Evolutionary conservation across 2,888 invertebrate genomes (phyloP).

Genomic region (Heliconius ethilla): DNA sequence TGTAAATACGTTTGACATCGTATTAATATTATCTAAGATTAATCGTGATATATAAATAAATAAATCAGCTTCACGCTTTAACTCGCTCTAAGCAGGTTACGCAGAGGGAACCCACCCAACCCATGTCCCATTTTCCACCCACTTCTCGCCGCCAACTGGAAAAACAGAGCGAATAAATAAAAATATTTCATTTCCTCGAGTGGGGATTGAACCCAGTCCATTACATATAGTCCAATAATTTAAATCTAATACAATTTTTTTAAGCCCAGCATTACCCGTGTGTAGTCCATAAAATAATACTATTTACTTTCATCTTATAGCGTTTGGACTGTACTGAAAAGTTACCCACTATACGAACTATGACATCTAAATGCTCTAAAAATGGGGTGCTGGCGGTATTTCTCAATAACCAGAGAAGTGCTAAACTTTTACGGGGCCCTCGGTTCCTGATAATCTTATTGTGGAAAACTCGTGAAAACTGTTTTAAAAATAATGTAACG

Average conservation of each 20-base stretch:
- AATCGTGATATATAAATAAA: background rate
- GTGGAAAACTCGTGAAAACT: constrained; percentile 5
- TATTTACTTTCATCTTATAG: constrained; percentile 37
- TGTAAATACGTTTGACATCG: constrained; percentile 11
- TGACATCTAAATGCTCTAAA: constrained; percentile 28
- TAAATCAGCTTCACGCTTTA: background rate
- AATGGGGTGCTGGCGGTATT: constrained; percentile 31
- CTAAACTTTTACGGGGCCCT: constrained; percentile 33
- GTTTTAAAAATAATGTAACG: constrained; percentile 17
- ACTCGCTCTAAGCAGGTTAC: too few relatives aligned
- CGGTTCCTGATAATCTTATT: constrained; percentile 19
- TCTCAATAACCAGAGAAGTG: constrained; percentile 33
- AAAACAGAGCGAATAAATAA: too few relatives aligned
- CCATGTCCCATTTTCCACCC: too few relatives aligned
- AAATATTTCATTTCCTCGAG: too few relatives aligned
- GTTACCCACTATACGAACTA: constrained; percentile 34
- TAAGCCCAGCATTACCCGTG: background rate
- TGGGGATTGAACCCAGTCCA: too few relatives aligned
- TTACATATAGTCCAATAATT: background rate
- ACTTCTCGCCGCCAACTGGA: too few relatives aligned
- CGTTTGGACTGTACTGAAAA: constrained; percentile 36
- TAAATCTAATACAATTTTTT: background rate
- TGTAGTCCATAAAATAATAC: constrained; percentile 37
- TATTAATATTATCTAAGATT: constrained; percentile 7
- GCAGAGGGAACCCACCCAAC: too few relatives aligned